These are phyloP conservation scores for Chrysolina oricalcia DNA, from an alignment of 2,888 invertebrate species.

Conservation along the genomic window DNA sequence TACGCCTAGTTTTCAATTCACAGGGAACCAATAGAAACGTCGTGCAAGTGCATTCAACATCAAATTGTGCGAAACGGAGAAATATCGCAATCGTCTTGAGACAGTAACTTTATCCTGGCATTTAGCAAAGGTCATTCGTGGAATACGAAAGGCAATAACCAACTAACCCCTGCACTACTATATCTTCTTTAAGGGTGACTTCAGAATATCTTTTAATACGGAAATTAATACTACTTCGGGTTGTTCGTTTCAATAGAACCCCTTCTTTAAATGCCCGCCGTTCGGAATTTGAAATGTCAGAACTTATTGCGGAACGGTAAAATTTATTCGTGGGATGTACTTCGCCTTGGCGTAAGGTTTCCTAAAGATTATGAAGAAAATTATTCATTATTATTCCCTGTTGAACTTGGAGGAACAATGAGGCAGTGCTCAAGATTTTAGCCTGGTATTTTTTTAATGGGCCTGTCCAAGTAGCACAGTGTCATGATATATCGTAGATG, in stretches of 20 bases:
- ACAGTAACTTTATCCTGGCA: conserved; percentile 57
- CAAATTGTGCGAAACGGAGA: conserved; percentile 50
- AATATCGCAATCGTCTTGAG: conserved; percentile 59
- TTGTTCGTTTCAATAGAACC: conserved; percentile 50
- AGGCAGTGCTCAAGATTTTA: too few species aligned
- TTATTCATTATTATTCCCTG: not conserved
- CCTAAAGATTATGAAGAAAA: not conserved
- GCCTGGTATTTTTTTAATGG: too few species aligned
- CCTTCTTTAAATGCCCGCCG: conserved; percentile 48
- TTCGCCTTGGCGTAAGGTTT: not conserved
- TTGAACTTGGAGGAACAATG: too few species aligned
- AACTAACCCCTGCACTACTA: conserved; percentile 69
- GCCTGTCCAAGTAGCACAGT: too few species aligned
- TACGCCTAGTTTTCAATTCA: not conserved
- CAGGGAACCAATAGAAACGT: conserved; percentile 12
- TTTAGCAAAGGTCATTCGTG: conserved; percentile 65
- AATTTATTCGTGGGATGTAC: conserved; percentile 28
- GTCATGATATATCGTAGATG: too few species aligned
- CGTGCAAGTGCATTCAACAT: conserved; percentile 21
- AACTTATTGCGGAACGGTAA: conserved; percentile 42
- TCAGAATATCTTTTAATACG: conserved; percentile 58
- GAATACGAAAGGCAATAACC: conserved; percentile 63
- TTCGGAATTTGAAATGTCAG: conserved; percentile 55
- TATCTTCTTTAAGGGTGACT: conserved; percentile 67
- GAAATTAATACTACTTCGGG: conserved; percentile 56